phyloP scores from a whole-genome alignment of 1,140 invertebrate species.

The Leptestheria dahalacensis region DNA sequence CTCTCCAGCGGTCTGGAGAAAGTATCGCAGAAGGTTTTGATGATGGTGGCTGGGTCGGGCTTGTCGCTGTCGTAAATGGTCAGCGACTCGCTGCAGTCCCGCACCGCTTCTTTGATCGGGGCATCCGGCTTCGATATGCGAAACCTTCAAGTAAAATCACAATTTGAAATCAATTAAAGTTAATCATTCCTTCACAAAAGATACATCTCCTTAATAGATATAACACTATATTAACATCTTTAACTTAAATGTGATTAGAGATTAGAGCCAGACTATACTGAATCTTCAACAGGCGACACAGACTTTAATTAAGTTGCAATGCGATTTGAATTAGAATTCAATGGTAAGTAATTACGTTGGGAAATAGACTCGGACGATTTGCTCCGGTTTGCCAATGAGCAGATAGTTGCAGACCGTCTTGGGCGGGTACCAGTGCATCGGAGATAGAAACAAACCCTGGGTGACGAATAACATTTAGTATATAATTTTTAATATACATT shows the following conservation, averaged over 20 bases:
- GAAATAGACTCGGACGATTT: slow-evolving; percentile 73
- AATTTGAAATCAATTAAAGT: too few relatives aligned
- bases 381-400: slow-evolving; percentile 62
- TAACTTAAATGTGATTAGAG: too few relatives aligned
- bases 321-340: too few relatives aligned
- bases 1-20: slow-evolving; percentile 82
- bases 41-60: slow-evolving; percentile 69
- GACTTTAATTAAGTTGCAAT: too few relatives aligned
- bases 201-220: too few relatives aligned
- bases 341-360: slow-evolving; percentile 41
- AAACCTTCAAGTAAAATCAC: slow-evolving; percentile 41
- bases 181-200: too few relatives aligned
- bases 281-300: too few relatives aligned
- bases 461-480: not conserved
- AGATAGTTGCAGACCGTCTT: slow-evolving; percentile 79
- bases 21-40: slow-evolving; percentile 83
- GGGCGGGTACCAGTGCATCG: slow-evolving; percentile 81
- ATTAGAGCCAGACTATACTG: too few relatives aligned
- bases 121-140: slow-evolving; percentile 76
- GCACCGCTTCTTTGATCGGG: slow-evolving; percentile 42
- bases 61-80: slow-evolving; percentile 70
- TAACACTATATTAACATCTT: too few relatives aligned
- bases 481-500: not conserved
- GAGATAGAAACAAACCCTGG: slow-evolving; percentile 52
- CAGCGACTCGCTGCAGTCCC: slow-evolving; percentile 73